Conservation (phyloP, 2,888 invertebrate species). For the Aphidoletes aphidimyza region DNA sequence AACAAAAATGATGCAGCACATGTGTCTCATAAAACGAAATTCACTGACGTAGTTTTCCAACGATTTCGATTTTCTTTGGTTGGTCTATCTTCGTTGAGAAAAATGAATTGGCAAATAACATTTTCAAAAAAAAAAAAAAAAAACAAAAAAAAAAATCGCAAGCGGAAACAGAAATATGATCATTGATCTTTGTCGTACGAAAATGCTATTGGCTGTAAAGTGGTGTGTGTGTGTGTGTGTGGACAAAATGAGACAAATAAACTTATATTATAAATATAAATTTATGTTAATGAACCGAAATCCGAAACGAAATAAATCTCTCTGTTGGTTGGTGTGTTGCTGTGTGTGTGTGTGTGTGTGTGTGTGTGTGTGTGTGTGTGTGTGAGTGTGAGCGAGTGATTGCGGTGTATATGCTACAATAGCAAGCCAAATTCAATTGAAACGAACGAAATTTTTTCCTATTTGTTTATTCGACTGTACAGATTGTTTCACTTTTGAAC, state of each 20-base stretch:
- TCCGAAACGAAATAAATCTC: not conserved
- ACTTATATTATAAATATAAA: not conserved
- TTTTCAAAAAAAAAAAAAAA: not conserved
- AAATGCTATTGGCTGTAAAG: not conserved
- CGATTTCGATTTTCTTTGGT: no score
- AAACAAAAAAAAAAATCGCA: not conserved
- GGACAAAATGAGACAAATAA: not conserved
- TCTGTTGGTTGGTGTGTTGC: not conserved
- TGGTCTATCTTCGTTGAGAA: not conserved
- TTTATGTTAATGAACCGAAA: not conserved
- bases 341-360: no score
- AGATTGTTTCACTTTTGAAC: conserved; percentile 43
- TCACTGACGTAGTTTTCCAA: no score
- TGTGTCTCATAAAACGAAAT: no score
- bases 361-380: not conserved
- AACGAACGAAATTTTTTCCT: conserved; percentile 37
- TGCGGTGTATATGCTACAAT: not conserved
- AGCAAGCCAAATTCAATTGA: conserved; percentile 36
- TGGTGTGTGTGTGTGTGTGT: not conserved
- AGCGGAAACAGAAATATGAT: not conserved
- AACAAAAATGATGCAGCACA: no score
- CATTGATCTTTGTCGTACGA: not conserved
- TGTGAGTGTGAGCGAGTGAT: not conserved
- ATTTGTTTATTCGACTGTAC: conserved; percentile 51
- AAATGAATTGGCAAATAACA: not conserved